Base-by-base conservation (phyloP, 2,888 invertebrate genomes). In the Drosophila cognata region DNA sequence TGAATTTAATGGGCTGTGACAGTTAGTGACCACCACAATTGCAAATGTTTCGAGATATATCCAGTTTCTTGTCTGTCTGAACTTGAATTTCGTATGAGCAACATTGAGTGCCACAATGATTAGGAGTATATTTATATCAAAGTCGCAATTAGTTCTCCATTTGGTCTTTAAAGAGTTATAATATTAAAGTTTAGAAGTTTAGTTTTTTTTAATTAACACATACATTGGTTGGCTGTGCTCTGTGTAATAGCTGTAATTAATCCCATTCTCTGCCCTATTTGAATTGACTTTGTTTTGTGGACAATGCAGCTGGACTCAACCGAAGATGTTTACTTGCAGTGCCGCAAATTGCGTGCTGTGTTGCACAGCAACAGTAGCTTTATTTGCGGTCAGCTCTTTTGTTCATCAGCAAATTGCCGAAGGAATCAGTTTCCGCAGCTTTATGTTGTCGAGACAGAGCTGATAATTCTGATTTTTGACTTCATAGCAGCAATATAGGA, bases 1-100 rank as follows among this genome's bases (percentile, higher is more conserved):
- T 84, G 75, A 84, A 88, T 89, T 88, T 85, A 76, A 89, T 84
- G 88, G 74, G 38, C 88, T 84, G 82, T 79, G 89, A 89, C 84
- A 89, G 74, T 79, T 77, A 67, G 61, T 70, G 68, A 71, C 71
- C 74, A 60, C 46, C 60, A 59, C 70, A 68, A 77, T 73, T 65
- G 59, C 58, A 43, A 59, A 67, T 59, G 58, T 38, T 63, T 59
- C 29, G 6, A 58, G 46, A 59, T 36, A 57, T 41, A 61, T 38
- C 2, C 31, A 35, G 3, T 41, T 48, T 48, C 29, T 25, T 8
- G 63, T 41, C 31, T 31, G 6, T 38, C 25, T 46, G 21, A 62
- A 57, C 52, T 46, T 62, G n/a, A 33, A 29, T 55, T 52, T 36
- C 48, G 35, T 59, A 52, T 48, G 18, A 53, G 57, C 33, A 36